Percentiles rank a stretch among this genome's conserved stretches.
phyloP scores from a whole-genome alignment of 2,797 vertebrate genomes.

The Ispidina picta region DNA sequence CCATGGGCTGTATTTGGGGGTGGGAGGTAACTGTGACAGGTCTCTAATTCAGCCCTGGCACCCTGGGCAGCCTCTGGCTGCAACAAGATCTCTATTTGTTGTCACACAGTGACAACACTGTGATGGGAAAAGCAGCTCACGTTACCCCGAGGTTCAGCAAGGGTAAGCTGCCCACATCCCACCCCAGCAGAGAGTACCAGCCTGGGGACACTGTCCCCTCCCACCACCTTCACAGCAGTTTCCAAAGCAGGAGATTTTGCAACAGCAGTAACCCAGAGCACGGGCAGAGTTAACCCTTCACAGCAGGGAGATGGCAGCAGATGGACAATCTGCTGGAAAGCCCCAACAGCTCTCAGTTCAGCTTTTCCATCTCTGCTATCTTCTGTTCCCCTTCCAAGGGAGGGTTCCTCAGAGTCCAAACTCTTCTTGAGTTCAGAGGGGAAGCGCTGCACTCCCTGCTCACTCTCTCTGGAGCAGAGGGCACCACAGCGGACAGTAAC shows the following conservation, averaged over 20 bases:
- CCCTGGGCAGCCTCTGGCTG: neutral
- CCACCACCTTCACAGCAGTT: neutral
- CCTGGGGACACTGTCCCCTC: neutral
- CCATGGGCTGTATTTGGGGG: fast-evolving
- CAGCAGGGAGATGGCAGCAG: neutral
- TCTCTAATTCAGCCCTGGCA: neutral
- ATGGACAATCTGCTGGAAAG: neutral
- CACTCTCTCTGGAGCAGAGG: fast-evolving
- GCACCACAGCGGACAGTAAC: neutral
- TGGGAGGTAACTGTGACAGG: neutral
- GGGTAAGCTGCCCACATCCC: neutral
- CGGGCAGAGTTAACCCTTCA: neutral
- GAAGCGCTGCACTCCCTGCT: neutral
- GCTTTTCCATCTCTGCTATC: neutral
- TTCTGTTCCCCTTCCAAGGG: neutral
- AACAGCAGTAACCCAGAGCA: fast-evolving
- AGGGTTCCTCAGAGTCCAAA: neutral
- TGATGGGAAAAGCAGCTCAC: neutral
- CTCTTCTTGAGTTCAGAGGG: fast-evolving
- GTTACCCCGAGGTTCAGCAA: neutral
- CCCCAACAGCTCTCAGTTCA: neutral
- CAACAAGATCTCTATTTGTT: neutral
- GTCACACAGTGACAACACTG: neutral
- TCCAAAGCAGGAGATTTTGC: neutral
- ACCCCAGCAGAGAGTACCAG: neutral